phyloP scores from a whole-genome alignment of 2,113 vertebrate genomes.

The Platichthys flesus region DNA sequence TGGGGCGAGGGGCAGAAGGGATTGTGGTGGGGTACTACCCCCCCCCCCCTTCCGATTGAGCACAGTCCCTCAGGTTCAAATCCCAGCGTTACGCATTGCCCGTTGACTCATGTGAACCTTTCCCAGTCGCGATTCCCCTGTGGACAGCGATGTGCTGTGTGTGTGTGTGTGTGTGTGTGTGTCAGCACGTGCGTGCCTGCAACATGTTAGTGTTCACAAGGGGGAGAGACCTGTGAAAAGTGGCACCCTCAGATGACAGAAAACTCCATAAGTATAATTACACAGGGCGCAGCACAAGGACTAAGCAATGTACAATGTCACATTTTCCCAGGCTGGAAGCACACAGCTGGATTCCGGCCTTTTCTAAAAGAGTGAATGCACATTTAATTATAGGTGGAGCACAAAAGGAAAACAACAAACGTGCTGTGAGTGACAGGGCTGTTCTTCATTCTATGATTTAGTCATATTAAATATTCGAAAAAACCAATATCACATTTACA shows the following conservation, averaged over 20 bases:
- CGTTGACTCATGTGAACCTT: conserved; percentile 74
- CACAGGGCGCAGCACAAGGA: background rate
- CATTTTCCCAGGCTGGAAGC: too few relatives aligned
- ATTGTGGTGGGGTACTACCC: conserved; percentile 35
- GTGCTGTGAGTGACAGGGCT: too few relatives aligned
- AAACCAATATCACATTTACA: background rate
- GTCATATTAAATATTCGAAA: background rate
- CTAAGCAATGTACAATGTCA: background rate
- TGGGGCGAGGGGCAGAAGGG: background rate
- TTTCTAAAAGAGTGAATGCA: conserved; percentile 4
- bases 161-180: background rate
- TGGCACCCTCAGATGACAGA: background rate
- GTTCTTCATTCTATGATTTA: too few relatives aligned
- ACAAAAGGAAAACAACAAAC: too few relatives aligned
- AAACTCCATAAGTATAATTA: conserved; percentile 4
- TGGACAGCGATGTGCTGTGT: conserved; percentile 11
- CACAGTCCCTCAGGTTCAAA: conserved; percentile 66
- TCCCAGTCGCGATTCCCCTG: conserved; percentile 51
- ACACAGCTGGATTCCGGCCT: background rate
- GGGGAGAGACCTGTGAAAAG: background rate
- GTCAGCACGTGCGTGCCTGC: background rate
- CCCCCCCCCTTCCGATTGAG: conserved; percentile 64
- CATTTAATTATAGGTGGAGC: background rate
- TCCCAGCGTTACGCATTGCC: conserved; percentile 42
- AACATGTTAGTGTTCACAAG: background rate